Conservation (phyloP, 2,113 vertebrate species). For the Murina feae region DNA sequence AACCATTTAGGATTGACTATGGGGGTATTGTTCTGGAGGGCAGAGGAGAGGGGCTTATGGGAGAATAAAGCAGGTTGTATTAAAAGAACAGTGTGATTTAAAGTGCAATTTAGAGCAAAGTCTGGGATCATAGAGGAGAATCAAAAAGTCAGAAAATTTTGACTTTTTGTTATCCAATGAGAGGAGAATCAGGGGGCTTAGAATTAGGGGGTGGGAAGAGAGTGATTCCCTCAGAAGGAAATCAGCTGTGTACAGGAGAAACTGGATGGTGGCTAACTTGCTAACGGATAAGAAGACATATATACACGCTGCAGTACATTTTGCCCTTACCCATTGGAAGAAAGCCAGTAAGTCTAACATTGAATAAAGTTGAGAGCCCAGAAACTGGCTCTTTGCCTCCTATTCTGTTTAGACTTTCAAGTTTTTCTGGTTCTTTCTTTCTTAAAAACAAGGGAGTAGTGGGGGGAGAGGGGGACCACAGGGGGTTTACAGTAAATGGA, state of each 20-base stretch:
- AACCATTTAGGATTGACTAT: neutral
- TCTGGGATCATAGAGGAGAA: neutral
- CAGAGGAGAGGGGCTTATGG: neutral
- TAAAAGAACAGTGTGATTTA: conserved; percentile 16
- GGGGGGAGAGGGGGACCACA: no score
- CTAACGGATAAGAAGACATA: neutral
- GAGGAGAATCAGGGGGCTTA: neutral
- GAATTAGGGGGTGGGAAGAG: neutral
- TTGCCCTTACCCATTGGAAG: neutral
- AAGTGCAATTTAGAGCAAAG: conserved; percentile 58
- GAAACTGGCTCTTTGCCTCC: conserved; percentile 25
- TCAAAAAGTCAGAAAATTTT: neutral
- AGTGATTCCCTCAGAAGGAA: neutral
- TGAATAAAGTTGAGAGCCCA: neutral
- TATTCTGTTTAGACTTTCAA: conserved; percentile 33
- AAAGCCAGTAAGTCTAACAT: neutral
- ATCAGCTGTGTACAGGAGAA: neutral
- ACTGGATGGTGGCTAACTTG: neutral
- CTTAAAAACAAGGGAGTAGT: neutral
- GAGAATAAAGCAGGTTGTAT: neutral
- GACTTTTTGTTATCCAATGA: conserved; percentile 18
- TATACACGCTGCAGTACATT: neutral
- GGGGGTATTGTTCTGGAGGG: neutral
- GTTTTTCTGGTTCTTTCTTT: conserved; percentile 42
- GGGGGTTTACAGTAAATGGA: neutral